Conservation (phyloP, 2,797 vertebrate species). For the Pterois miles region DNA sequence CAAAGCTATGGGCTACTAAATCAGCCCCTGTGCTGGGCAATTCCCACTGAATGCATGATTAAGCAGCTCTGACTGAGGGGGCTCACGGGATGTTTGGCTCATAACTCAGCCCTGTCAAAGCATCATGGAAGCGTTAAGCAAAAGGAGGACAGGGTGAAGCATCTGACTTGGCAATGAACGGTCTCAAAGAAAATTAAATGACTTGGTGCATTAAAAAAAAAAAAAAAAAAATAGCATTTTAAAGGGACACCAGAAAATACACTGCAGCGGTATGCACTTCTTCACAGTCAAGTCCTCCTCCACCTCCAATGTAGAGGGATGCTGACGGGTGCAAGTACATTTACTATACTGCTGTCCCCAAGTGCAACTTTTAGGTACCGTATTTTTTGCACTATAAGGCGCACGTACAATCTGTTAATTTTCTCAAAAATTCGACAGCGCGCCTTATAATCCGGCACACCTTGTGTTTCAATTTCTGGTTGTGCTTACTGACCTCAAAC, state of each 20-base stretch:
- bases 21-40: slow-evolving; percentile 56
- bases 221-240: neutral
- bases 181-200: neutral
- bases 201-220: neutral
- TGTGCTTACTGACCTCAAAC: too few species aligned
- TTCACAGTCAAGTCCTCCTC: neutral
- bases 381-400: too few species aligned
- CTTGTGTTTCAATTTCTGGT: too few species aligned
- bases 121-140: slow-evolving; percentile 52
- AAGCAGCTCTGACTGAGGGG: slow-evolving; percentile 55
- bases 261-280: neutral
- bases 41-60: slow-evolving; percentile 71
- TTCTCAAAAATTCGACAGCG: too few species aligned
- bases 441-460: too few species aligned
- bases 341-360: neutral
- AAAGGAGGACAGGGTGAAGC: slow-evolving; percentile 17
- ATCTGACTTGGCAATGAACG: neutral
- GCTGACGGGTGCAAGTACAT: too few species aligned
- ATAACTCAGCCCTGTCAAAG: slow-evolving; percentile 64
- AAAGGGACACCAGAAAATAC: neutral
- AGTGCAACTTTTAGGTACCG: too few species aligned
- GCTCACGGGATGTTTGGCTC: slow-evolving; percentile 38
- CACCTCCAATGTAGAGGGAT: too few species aligned
- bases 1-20: slow-evolving; percentile 67
- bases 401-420: too few species aligned